Evolutionary conservation across 2,888 invertebrate genomes (phyloP).

Genomic region (Drosophila differens): DNA sequence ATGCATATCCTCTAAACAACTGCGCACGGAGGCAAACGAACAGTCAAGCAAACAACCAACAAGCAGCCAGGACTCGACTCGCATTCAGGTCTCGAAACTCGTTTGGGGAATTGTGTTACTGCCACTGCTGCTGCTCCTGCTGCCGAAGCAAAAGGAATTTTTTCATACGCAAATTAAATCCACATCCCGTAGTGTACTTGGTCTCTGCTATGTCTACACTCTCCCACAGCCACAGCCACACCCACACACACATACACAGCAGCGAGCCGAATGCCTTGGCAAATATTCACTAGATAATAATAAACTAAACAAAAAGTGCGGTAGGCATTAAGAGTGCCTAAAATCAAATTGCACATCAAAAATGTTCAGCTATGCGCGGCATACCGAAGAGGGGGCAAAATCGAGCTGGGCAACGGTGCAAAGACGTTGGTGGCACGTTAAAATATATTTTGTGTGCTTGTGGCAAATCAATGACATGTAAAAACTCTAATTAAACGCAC

Average conservation of each 20-base stretch:
- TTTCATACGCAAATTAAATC: constrained; percentile 79
- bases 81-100: constrained; percentile 46
- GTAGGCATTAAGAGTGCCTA: constrained; percentile 22
- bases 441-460: constrained; percentile 43
- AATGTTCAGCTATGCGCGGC: constrained; percentile 48
- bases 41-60: constrained; percentile 34
- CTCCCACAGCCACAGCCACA: constrained; percentile 11
- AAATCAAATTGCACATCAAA: constrained; percentile 65
- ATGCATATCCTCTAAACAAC: constrained; percentile 81
- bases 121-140: constrained; percentile 26
- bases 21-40: constrained; percentile 38
- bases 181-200: constrained; percentile 58
- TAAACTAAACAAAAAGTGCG: constrained; percentile 73
- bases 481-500: constrained; percentile 78
- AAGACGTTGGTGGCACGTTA: neutral
- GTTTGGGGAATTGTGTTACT: constrained; percentile 68
- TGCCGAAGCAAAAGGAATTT: constrained; percentile 63
- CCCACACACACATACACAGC: neutral
- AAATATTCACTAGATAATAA: constrained; percentile 79
- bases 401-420: neutral
- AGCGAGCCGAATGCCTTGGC: constrained; percentile 48
- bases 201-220: constrained; percentile 46
- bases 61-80: constrained; percentile 29
- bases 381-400: constrained; percentile 10
- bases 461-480: constrained; percentile 75